phyloP scores from a whole-genome alignment of 2,888 invertebrate species.

The Eucera pruinosa region DNA sequence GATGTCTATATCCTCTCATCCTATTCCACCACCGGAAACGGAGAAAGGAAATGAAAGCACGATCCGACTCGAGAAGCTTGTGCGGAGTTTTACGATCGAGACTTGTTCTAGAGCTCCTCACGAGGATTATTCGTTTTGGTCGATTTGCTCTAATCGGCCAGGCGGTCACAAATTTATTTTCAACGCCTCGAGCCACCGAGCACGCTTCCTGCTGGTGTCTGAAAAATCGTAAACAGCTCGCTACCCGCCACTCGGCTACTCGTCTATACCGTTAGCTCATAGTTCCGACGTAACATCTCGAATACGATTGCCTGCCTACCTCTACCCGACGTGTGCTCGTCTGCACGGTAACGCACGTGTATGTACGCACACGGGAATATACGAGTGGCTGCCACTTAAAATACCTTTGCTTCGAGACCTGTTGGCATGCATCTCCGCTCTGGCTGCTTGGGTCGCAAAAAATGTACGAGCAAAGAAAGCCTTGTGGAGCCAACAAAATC shows the following conservation, averaged over 20 bases:
- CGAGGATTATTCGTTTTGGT: constrained; percentile 9
- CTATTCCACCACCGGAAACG: not conserved
- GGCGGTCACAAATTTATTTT: constrained; percentile 36
- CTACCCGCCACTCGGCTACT: constrained; percentile 57
- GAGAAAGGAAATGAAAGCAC: not conserved
- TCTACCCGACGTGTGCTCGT: constrained; percentile 31
- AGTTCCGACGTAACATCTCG: constrained; percentile 71
- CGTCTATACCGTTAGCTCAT: constrained; percentile 76
- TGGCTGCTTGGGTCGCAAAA: constrained; percentile 6
- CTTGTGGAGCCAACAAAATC: constrained; percentile 19
- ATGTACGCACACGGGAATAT: not conserved
- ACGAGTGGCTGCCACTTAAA: constrained; percentile 49
- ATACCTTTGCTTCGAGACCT: constrained; percentile 41
- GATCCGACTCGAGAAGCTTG: not conserved
- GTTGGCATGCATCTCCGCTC: constrained; percentile 43
- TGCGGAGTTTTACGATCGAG: constrained; percentile 11
- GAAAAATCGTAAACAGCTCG: constrained; percentile 65
- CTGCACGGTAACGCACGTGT: constrained; percentile 33
- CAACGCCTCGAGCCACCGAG: constrained; percentile 8
- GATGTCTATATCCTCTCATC: too few species aligned
- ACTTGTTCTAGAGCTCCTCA: too few species aligned
- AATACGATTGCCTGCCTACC: constrained; percentile 56
- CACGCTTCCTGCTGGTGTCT: constrained; percentile 26
- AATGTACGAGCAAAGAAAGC: constrained; percentile 16
- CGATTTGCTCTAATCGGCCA: constrained; percentile 32